These are phyloP conservation scores for Colostygia pectinataria DNA, from an alignment of 2,888 invertebrate genomes.

Conservation along the genomic window DNA sequence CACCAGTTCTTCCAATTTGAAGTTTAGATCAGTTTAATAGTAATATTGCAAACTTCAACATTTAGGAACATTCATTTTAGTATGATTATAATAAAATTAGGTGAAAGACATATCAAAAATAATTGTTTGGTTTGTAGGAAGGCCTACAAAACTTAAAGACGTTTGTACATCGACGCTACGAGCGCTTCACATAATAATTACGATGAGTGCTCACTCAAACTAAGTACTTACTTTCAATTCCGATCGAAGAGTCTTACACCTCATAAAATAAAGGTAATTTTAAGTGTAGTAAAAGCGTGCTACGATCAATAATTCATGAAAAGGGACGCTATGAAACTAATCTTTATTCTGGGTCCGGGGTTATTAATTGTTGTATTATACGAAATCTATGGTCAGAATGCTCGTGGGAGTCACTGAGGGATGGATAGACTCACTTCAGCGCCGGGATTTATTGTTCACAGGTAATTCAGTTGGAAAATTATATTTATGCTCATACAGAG, in stretches of 20 bases:
- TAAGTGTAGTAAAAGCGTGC: constrained; percentile 21
- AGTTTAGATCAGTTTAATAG: background rate
- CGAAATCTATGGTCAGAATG: constrained; percentile 27
- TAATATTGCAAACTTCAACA: background rate
- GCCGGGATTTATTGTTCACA: constrained; percentile 15
- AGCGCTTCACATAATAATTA: too few relatives aligned
- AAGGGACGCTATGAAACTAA: constrained; percentile 7
- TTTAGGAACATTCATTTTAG: background rate
- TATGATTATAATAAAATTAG: too few relatives aligned
- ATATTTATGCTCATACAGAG: constrained; percentile 24
- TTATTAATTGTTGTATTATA: constrained; percentile 56
- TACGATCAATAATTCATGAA: constrained; percentile 40
- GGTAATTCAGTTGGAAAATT: constrained; percentile 25
- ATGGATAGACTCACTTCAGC: constrained; percentile 12
- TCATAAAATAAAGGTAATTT: constrained; percentile 15
- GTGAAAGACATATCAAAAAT: too few relatives aligned
- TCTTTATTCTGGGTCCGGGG: constrained; percentile 31
- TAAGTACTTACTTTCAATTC: background rate
- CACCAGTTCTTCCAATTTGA: constrained; percentile 1
- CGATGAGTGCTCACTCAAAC: too few relatives aligned
- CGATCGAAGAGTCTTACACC: constrained; percentile 3
- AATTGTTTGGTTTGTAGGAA: too few relatives aligned
- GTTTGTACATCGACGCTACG: too few relatives aligned
- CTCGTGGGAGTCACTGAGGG: constrained; percentile 20
- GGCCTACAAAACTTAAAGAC: too few relatives aligned